A percentile compares a stretch with the other conserved stretches of the same genome.
Conservation (phyloP, 2,888 invertebrate species). For the Sesia apiformis region DNA sequence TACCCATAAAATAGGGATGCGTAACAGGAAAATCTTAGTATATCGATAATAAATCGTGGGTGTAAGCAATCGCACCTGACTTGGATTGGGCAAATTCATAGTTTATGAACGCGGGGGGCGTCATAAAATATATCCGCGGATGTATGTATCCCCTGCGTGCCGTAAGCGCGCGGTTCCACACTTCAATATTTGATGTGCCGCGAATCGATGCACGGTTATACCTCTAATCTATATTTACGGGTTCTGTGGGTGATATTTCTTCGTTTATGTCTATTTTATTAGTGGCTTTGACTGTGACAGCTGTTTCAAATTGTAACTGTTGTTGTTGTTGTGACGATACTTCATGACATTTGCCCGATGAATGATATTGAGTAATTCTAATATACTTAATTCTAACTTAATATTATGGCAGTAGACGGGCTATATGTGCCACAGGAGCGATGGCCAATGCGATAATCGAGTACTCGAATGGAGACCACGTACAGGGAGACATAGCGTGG, state of each 20-base stretch:
- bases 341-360: too few species aligned
- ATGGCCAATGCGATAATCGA: too few species aligned
- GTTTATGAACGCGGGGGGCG: conserved; percentile 43
- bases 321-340: background rate
- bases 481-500: too few species aligned
- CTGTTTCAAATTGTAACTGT: background rate
- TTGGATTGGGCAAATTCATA: conserved; percentile 62
- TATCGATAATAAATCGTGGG: conserved; percentile 52
- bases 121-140: conserved; percentile 41
- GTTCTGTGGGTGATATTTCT: conserved; percentile 12
- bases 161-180: conserved; percentile 27
- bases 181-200: conserved; percentile 62
- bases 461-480: too few species aligned
- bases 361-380: too few species aligned
- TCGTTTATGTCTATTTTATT: conserved; percentile 6
- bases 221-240: conserved; percentile 46
- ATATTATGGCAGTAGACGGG: too few species aligned
- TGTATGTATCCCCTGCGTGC: conserved; percentile 51
- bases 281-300: conserved; percentile 1
- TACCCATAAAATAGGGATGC: conserved; percentile 25
- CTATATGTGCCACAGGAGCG: too few species aligned
- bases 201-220: conserved; percentile 40
- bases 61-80: conserved; percentile 50
- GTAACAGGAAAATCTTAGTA: conserved; percentile 18
- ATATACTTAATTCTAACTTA: too few species aligned